Evolutionary conservation across 2,888 invertebrate species (phyloP).

Genomic region (Diadegma fenestrale): DNA sequence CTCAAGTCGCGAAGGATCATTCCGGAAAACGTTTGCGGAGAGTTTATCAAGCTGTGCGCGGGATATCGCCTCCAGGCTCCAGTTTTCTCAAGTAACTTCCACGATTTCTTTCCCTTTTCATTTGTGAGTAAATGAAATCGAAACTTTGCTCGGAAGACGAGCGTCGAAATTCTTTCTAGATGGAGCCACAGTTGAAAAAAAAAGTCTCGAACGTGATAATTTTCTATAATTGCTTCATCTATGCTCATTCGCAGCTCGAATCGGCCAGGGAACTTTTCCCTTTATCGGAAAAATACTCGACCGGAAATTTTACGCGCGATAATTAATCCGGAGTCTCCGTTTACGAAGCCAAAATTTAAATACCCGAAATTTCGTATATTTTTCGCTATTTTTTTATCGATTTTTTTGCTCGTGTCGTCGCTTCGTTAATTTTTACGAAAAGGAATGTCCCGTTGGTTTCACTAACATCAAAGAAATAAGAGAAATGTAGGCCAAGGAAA

Average conservation of each 20-base stretch:
- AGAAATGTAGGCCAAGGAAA: background rate
- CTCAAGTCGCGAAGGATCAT: background rate
- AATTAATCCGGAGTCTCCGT: background rate
- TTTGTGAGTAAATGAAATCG: constrained; percentile 2
- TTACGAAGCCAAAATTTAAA: background rate
- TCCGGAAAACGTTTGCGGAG: background rate
- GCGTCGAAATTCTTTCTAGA: background rate
- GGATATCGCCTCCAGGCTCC: background rate
- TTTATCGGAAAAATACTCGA: background rate
- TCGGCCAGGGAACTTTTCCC: background rate
- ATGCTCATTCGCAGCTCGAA: background rate
- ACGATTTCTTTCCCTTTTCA: background rate
- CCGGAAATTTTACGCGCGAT: background rate
- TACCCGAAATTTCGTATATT: background rate
- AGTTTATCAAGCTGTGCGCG: constrained; percentile 1
- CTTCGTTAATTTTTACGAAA: too few species aligned
- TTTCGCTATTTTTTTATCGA: background rate
- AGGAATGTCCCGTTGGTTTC: background rate
- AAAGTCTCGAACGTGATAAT: constrained; percentile 34
- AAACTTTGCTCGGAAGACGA: background rate
- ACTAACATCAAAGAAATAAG: background rate
- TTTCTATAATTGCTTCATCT: constrained; percentile 21
- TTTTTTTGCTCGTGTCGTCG: background rate
- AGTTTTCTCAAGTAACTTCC: background rate
- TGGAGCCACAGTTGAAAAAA: constrained; percentile 5